Evolutionary conservation across 2,888 invertebrate species (phyloP).

Genomic region (Eretmocerus hayati): DNA sequence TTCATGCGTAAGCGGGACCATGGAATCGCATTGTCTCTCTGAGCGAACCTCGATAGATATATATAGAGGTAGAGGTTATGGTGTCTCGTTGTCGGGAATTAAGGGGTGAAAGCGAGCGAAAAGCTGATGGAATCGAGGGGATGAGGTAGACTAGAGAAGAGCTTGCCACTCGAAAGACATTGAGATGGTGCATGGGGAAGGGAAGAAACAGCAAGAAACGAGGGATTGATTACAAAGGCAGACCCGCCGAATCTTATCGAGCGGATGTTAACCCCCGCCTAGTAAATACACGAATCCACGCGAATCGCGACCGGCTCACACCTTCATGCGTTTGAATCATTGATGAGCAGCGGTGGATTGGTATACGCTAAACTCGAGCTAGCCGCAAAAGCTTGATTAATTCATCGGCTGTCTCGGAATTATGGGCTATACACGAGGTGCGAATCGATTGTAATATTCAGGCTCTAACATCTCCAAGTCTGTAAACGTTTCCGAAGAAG

Average conservation of each 20-base stretch:
- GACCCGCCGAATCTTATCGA: constrained; percentile 15
- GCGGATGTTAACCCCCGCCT: constrained; percentile 3
- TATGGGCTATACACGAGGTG: too few relatives aligned
- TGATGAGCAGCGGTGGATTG: constrained; percentile 10
- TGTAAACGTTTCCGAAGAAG: too few relatives aligned
- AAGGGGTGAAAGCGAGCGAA: constrained; percentile 6
- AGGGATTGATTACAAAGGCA: constrained; percentile 18
- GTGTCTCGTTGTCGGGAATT: too few relatives aligned
- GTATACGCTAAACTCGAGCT: too few relatives aligned
- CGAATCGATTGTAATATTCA: too few relatives aligned
- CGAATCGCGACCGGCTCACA: constrained; percentile 9
- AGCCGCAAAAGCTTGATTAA: too few relatives aligned
- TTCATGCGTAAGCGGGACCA: constrained; percentile 14
- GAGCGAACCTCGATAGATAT: too few relatives aligned
- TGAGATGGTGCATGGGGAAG: background rate
- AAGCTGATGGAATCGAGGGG: background rate
- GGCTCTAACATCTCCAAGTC: too few relatives aligned
- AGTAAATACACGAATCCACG: constrained; percentile 2
- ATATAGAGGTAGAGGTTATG: too few relatives aligned
- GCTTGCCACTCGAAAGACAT: background rate
- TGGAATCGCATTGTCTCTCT: constrained; percentile 8
- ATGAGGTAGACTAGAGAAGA: background rate
- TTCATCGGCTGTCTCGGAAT: too few relatives aligned
- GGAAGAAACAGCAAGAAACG: background rate
- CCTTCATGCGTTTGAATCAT: constrained; percentile 13